A percentile compares a stretch with the other conserved stretches of the same genome.
These are phyloP conservation scores for Xyrauchen texanus DNA, from an alignment of 2,113 vertebrate genomes.

Conservation along the genomic window DNA sequence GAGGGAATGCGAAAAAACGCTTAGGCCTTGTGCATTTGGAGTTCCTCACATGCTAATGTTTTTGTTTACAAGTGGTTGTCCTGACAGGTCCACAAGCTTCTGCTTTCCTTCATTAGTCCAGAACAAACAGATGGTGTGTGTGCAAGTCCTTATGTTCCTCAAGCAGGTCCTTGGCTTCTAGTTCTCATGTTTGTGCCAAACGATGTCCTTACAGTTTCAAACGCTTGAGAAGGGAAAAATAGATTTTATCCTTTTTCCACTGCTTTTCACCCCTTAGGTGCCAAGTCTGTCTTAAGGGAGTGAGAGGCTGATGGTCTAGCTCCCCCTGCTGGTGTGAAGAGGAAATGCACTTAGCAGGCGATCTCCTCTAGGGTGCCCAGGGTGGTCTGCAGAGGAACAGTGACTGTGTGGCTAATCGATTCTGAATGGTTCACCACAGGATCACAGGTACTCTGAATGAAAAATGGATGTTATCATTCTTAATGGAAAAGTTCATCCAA, in stretches of 20 bases:
- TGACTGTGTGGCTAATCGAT: conserved; percentile 96
- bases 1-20: background rate
- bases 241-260: background rate
- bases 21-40: conserved; percentile 9
- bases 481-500: no score
- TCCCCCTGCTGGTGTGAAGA: conserved; percentile 51
- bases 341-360: conserved; percentile 84
- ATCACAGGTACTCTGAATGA: conserved; percentile 89
- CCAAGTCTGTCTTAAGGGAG: conserved; percentile 38
- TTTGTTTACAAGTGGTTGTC: conserved; percentile 34
- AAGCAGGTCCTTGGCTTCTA: conserved; percentile 19
- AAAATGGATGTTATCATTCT: no score
- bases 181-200: conserved; percentile 33
- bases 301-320: conserved; percentile 63
- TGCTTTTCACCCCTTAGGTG: conserved; percentile 9
- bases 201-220: conserved; percentile 13
- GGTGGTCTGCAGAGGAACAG: conserved; percentile 89
- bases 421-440: conserved; percentile 93
- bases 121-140: conserved; percentile 23
- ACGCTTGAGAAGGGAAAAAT: background rate
- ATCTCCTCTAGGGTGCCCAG: conserved; percentile 95
- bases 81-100: conserved; percentile 6
- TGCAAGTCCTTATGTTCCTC: conserved; percentile 22
- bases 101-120: conserved; percentile 20
- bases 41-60: conserved; percentile 9